Conservation (phyloP, 2,797 vertebrate species). For the Micromesistius poutassou region DNA sequence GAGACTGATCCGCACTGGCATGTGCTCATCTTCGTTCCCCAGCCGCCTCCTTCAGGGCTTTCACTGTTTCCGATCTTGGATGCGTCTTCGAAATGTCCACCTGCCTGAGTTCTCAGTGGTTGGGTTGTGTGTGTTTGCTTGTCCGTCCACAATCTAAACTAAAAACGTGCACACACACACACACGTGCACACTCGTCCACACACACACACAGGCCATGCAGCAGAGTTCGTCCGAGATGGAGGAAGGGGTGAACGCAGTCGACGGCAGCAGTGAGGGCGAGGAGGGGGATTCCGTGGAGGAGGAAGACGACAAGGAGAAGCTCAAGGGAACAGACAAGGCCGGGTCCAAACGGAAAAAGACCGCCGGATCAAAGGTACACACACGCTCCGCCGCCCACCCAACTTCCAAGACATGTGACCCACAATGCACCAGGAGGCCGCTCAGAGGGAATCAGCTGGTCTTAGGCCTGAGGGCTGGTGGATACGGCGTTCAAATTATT, state of each 20-base stretch:
- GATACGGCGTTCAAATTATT: neutral
- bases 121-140: neutral
- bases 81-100: neutral
- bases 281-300: constrained; percentile 84
- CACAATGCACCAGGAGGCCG: neutral
- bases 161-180: neutral
- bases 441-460: neutral
- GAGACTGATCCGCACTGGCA: neutral
- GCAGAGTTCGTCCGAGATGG: constrained; percentile 92
- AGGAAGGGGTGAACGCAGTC: constrained; percentile 85
- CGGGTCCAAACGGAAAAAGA: constrained; percentile 91
- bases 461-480: neutral
- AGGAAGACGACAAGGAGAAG: constrained; percentile 82
- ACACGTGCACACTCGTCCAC: neutral
- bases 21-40: neutral
- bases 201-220: constrained; percentile 78
- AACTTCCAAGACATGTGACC: neutral
- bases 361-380: constrained; percentile 82
- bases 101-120: neutral
- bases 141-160: neutral
- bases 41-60: neutral
- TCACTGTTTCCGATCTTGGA: neutral
- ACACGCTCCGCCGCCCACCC: neutral
- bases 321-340: constrained; percentile 83
- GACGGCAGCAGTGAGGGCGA: constrained; percentile 90